Evolutionary conservation across 2,113 vertebrate species (phyloP).

Genomic region (Pungitius pungitius): DNA sequence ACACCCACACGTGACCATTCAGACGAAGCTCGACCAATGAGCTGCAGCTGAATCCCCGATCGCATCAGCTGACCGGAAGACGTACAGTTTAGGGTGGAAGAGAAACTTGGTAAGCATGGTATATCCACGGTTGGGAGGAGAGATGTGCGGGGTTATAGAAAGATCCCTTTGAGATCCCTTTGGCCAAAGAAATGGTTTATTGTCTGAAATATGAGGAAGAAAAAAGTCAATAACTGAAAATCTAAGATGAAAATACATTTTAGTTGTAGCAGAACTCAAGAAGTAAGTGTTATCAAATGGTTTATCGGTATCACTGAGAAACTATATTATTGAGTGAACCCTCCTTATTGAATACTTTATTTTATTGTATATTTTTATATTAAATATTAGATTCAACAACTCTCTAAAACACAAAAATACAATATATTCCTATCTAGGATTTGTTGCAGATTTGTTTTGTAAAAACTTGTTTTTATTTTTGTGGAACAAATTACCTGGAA

Average conservation of each 20-base stretch:
- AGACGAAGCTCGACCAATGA: constrained; percentile 46
- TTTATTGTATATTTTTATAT: neutral
- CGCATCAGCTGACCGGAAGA: constrained; percentile 52
- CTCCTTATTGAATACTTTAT: neutral
- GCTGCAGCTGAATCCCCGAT: neutral
- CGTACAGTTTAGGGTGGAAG: neutral
- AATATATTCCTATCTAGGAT: neutral
- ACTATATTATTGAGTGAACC: neutral
- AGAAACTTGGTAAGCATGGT: neutral
- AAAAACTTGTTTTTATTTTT: neutral
- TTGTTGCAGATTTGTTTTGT: neutral
- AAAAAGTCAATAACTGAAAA: neutral
- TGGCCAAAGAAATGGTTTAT: neutral
- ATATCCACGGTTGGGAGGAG: neutral
- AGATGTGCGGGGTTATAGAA: neutral
- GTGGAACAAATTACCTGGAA: neutral
- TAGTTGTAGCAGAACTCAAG: neutral
- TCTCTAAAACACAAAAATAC: neutral
- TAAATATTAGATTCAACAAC: neutral
- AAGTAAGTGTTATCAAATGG: neutral
- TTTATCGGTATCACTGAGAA: neutral
- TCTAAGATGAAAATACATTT: neutral
- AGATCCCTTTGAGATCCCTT: too few species aligned
- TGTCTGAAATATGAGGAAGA: neutral
- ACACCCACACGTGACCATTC: constrained; percentile 51